Base-by-base conservation (phyloP, 1,140 invertebrate species). In the Achroia grisella region DNA sequence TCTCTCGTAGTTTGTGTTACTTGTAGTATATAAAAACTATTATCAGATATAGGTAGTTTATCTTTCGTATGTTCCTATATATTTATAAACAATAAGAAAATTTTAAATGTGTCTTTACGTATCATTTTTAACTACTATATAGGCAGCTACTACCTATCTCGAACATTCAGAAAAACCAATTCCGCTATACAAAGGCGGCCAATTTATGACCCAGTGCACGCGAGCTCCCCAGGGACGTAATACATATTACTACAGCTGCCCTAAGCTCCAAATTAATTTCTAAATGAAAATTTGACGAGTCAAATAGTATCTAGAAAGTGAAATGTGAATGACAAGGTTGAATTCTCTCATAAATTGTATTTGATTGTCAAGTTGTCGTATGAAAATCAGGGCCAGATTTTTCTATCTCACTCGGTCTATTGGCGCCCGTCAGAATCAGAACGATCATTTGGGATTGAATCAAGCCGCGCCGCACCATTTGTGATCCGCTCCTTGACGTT, bases 171-270 rank as follows among this genome's bases (percentile, higher is more conserved):
- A 59, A 62, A 70, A 67, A 64, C 67, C 63, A 70, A 70, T 70
- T 70, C 60, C 63, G 45, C 31, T 45, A 15, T 62, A 70, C 67
- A 70, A 70, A 70, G 56, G 63, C 53, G 17, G 54, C 48, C 63
- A 67, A 70, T 70, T 70, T 67, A 66, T 70, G 63, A 44, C 39
- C 47, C 43, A 47, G 44, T 45, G 55, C 59, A 56, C 55, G 62
- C 47, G 32, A 54, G 47, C 48, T 48, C 57, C 55, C 36, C 32
- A 37, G 52, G 44, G 48, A 37, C 42, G 44, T 53, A 55, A 49
- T 47, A 42, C 56, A 39, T 44, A 47, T 53, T 45, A 40, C 47
- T 37, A 32, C 31, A 44, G 34, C 42, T 29, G 35, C 41, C 32
- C 28, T 45, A 54, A 55, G 52, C 52, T 47, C 52, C 43, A 57